Evolutionary conservation across 1,140 invertebrate species (phyloP).

Genomic region (Lordiphosa stackelbergi): DNA sequence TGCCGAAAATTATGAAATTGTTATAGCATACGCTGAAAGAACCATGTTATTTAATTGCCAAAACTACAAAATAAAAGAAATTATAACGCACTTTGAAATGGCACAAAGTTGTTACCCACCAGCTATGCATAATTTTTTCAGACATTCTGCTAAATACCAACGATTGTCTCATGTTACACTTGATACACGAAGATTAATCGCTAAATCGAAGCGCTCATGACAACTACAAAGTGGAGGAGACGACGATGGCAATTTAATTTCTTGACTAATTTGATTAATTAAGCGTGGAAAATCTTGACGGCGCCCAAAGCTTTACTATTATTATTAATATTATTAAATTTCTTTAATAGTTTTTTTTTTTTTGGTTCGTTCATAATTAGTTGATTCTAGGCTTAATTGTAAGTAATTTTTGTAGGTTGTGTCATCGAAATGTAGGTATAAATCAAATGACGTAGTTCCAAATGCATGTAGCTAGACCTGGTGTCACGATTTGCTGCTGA

Average conservation of each 20-base stretch:
- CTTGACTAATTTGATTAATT: constrained; percentile 63
- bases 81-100: constrained; percentile 9
- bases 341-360: not conserved
- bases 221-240: constrained; percentile 11
- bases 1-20: constrained; percentile 30
- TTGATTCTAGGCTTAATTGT: not conserved
- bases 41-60: constrained; percentile 34
- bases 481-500: too few species aligned
- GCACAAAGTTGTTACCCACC: constrained; percentile 1
- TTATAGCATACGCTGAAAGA: constrained; percentile 11
- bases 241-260: constrained; percentile 17
- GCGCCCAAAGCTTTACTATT: constrained; percentile 31
- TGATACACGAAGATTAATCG: constrained; percentile 57
- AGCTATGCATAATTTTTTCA: too few species aligned
- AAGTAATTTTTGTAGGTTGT: constrained; percentile 1
- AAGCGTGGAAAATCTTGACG: constrained; percentile 10
- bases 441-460: too few species aligned
- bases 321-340: constrained; percentile 34
- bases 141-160: constrained; percentile 44
- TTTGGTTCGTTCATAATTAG: constrained; percentile 7
- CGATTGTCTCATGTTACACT: constrained; percentile 57
- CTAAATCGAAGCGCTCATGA: constrained; percentile 9
- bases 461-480: too few species aligned
- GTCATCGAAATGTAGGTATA: constrained; percentile 1
- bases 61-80: constrained; percentile 11